Conservation (phyloP, 2,888 invertebrate genomes). For the Tipula vernalis region DNA sequence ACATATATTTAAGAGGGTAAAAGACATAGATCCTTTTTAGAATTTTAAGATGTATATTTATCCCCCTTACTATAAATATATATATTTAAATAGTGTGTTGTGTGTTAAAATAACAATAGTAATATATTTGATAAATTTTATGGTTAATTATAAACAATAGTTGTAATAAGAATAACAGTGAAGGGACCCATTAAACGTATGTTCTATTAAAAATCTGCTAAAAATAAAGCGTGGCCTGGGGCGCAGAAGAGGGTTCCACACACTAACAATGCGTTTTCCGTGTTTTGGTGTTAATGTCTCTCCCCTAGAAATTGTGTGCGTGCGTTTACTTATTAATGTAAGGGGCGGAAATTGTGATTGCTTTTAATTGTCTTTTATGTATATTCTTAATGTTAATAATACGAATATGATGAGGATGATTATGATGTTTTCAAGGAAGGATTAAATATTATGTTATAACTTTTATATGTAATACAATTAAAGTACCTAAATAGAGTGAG, state of each 20-base stretch:
- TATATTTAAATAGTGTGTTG: neutral
- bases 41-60: neutral
- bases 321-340: neutral
- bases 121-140: neutral
- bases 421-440: neutral
- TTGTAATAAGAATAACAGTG: neutral
- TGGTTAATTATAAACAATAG: constrained; percentile 4
- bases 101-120: neutral
- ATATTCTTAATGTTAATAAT: neutral
- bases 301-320: neutral
- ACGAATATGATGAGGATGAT: neutral
- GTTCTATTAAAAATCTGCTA: neutral
- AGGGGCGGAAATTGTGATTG: neutral
- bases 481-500: neutral
- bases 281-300: neutral
- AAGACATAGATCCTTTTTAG: neutral
- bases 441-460: neutral
- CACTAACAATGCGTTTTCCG: neutral
- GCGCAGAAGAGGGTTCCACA: neutral
- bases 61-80: neutral
- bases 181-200: neutral
- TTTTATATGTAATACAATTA: neutral
- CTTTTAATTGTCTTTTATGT: neutral
- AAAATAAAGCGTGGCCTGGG: neutral
- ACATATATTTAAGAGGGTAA: neutral